Base-by-base conservation (phyloP, 2,888 invertebrate genomes). In the Dione juno region DNA sequence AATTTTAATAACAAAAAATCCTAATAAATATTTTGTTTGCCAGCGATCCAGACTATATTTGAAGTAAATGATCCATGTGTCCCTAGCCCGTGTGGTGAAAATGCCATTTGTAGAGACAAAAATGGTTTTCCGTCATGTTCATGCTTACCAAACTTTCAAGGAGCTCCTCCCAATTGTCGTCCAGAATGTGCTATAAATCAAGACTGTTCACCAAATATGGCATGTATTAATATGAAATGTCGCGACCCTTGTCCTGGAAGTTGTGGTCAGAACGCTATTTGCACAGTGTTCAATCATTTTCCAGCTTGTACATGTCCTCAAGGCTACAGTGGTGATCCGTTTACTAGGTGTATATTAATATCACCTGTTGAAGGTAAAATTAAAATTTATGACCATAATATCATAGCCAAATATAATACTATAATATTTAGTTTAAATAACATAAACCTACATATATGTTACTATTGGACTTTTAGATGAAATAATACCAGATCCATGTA, bases 301-400 rank as follows among this genome's bases (percentile, higher is more conserved):
- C 96, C 96, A 10, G 94, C 95, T 1, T 97, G 96, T 79, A 90
- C 95, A 16, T 96, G 96, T 80, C 84, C 92, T 43, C 94, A 94
- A 79, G 96, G 96, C 64, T 96, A 94, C 79, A 95, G 95, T 1
- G 97, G 97, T 54, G 96, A 97, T 91, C 96, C 97, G 14, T 97
- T 97, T 82, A 94, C 93, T 59, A 94, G 93, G 69, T 97, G 97
- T 81, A 61, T 72, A 58, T 84, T 93, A 53, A 88, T 90, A 59
- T 89, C 93, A 80, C 95, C 95, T 57, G 69, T 83, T 35, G 76
- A 81, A 86, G 90, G 92, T 91, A 76, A 61, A 45, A 59, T 91
- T 76, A 61, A 1, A 28, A 61, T 45, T 43, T 43, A 28, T 14
- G 43, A 21, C 3, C 28, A 13, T 40, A 21, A 37, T 73, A 16